phyloP scores from a whole-genome alignment of 1,140 invertebrate genomes.

The Drosophila lowei region DNA sequence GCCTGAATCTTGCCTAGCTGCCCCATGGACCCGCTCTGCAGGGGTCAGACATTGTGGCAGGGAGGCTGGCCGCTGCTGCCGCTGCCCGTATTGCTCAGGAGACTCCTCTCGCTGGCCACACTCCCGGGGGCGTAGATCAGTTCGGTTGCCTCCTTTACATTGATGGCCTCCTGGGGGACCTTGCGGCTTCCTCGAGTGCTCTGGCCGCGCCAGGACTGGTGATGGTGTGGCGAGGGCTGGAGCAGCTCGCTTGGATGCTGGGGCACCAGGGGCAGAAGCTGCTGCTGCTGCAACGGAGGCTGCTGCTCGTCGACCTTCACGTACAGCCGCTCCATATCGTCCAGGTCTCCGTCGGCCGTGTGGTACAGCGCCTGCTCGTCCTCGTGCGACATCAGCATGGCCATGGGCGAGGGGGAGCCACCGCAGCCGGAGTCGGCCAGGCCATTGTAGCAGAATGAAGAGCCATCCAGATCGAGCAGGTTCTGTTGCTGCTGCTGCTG shows the following conservation, averaged over 20 bases:
- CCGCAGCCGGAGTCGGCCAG: constrained; percentile 79
- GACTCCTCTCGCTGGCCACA: constrained; percentile 77
- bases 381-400: constrained; percentile 80
- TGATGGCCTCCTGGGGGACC: constrained; percentile 41
- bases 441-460: constrained; percentile 77
- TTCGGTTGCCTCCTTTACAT: constrained; percentile 56
- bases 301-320: constrained; percentile 78
- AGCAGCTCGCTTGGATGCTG: constrained; percentile 35
- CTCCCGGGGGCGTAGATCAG: constrained; percentile 82
- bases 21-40: constrained; percentile 35
- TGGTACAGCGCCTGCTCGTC: constrained; percentile 78
- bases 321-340: constrained; percentile 78
- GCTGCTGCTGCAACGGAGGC: constrained; percentile 63
- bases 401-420: constrained; percentile 78
- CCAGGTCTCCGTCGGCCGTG: constrained; percentile 75
- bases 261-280: constrained; percentile 47
- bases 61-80: constrained; percentile 67
- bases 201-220: constrained; percentile 63
- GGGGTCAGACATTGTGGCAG: constrained; percentile 75
- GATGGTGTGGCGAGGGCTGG: constrained; percentile 22
- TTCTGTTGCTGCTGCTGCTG: constrained; percentile 54
- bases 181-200: constrained; percentile 57
- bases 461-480: constrained; percentile 71
- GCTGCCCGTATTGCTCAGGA: constrained; percentile 76
- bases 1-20: not conserved